Percentiles rank a stretch among this genome's conserved stretches.
Evolutionary conservation across 2,113 vertebrate genomes (phyloP).

Genomic region (Melanocharis versteri): DNA sequence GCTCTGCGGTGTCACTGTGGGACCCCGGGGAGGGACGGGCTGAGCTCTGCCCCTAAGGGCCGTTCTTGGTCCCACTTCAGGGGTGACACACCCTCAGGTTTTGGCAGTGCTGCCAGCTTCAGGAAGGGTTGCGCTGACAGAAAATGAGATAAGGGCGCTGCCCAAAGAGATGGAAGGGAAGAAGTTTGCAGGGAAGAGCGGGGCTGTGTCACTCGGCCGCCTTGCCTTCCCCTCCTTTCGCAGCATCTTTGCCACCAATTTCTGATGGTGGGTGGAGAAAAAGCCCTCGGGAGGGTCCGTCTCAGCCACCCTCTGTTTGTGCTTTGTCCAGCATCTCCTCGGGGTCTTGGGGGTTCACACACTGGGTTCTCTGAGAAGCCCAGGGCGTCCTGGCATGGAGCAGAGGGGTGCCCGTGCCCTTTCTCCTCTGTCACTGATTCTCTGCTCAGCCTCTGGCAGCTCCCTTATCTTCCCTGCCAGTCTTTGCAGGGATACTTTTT

Average conservation of each 20-base stretch:
- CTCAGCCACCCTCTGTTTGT: background rate
- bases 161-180: background rate
- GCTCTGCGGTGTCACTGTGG: background rate
- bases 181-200: background rate
- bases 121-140: background rate
- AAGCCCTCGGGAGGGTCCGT: background rate
- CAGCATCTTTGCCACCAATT: background rate
- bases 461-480: background rate
- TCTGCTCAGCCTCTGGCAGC: background rate
- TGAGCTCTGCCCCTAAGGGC: background rate
- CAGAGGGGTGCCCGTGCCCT: background rate
- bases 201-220: background rate
- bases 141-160: background rate
- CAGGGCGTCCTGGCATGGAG: accelerated
- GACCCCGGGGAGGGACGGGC: accelerated
- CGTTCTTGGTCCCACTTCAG: accelerated
- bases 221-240: background rate
- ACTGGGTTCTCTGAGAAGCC: background rate
- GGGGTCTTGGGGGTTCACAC: background rate
- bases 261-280: background rate
- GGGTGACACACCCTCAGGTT: accelerated
- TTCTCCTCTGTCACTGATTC: background rate
- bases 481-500: background rate
- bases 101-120: background rate
- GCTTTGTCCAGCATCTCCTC: background rate